phyloP scores from a whole-genome alignment of 2,113 vertebrate species.

The Clarias gariepinus region DNA sequence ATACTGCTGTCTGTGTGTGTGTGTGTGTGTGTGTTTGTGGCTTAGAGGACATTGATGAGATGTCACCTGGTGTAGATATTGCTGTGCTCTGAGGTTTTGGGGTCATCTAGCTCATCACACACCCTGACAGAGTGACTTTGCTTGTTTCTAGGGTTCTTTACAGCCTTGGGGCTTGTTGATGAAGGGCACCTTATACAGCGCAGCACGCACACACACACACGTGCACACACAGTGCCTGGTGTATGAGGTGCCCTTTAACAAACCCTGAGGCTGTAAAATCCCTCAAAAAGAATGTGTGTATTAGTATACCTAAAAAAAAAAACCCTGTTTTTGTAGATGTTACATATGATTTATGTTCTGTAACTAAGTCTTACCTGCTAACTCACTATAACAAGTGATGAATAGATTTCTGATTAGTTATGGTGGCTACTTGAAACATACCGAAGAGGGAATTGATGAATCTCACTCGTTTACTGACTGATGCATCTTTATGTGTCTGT shows the following conservation, averaged over 20 bases:
- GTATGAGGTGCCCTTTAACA: conserved; percentile 8
- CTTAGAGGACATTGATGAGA: conserved; percentile 53
- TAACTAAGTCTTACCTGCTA: not conserved
- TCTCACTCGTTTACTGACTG: not conserved
- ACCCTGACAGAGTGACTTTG: conserved; percentile 17
- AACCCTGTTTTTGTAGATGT: too few species aligned
- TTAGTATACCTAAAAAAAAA: too few species aligned
- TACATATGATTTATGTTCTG: too few species aligned
- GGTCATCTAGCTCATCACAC: conserved; percentile 51
- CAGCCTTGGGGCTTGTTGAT: conserved; percentile 8
- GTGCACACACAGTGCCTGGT: not conserved
- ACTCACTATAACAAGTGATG: not conserved
- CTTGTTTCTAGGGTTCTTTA: not conserved
- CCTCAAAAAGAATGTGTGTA: not conserved
- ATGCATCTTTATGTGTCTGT: not conserved
- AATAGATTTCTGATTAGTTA: not conserved
- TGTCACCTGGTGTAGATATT: conserved; percentile 39
- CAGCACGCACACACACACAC: not conserved
- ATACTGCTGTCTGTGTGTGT: conserved; percentile 45
- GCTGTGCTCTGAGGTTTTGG: conserved; percentile 24
- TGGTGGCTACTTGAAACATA: not conserved
- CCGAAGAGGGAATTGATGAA: not conserved
- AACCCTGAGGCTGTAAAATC: not conserved
- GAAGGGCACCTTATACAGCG: conserved; percentile 15
- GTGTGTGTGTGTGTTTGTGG: conserved; percentile 39